Evolutionary conservation across 2,888 invertebrate species (phyloP).

Genomic region (Leptinotarsa tumamoca): DNA sequence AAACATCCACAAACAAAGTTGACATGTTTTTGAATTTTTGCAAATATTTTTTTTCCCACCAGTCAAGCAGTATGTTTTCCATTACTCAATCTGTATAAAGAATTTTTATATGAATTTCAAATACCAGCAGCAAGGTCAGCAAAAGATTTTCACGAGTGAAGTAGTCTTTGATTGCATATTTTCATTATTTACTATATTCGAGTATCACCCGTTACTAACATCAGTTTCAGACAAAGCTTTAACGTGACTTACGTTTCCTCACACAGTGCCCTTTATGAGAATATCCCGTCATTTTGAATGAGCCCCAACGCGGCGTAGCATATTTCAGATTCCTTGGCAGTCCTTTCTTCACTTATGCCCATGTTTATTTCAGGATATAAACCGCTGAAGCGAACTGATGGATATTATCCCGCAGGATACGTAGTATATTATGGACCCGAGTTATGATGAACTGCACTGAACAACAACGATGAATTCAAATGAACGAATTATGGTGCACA

Average conservation of each 20-base stretch:
- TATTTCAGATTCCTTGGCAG: conserved; percentile 59
- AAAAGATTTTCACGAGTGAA: too few relatives aligned
- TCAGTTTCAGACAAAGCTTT: background rate
- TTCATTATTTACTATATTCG: background rate
- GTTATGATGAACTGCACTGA: conserved; percentile 58
- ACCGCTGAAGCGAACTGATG: conserved; percentile 38
- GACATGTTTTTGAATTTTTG: too few relatives aligned
- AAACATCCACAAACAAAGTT: too few relatives aligned
- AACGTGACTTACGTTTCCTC: background rate
- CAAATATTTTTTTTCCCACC: too few relatives aligned
- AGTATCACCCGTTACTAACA: background rate
- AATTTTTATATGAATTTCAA: too few relatives aligned
- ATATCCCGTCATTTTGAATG: conserved; percentile 20
- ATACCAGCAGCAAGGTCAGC: too few relatives aligned
- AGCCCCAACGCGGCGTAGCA: conserved; percentile 46
- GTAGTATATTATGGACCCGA: conserved; percentile 57
- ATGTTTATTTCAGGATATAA: conserved; percentile 59
- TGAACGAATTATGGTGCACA: conserved; percentile 51
- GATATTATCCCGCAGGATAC: conserved; percentile 33
- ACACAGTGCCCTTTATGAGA: background rate
- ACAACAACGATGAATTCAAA: conserved; percentile 55
- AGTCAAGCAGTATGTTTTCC: too few relatives aligned
- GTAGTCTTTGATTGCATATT: too few relatives aligned
- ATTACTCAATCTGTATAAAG: too few relatives aligned
- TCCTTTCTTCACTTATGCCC: conserved; percentile 60